A percentile compares a stretch with the other conserved stretches of the same genome.
Evolutionary conservation across 2,113 vertebrate genomes (phyloP).

Genomic region (Oncorhynchus kisutch): DNA sequence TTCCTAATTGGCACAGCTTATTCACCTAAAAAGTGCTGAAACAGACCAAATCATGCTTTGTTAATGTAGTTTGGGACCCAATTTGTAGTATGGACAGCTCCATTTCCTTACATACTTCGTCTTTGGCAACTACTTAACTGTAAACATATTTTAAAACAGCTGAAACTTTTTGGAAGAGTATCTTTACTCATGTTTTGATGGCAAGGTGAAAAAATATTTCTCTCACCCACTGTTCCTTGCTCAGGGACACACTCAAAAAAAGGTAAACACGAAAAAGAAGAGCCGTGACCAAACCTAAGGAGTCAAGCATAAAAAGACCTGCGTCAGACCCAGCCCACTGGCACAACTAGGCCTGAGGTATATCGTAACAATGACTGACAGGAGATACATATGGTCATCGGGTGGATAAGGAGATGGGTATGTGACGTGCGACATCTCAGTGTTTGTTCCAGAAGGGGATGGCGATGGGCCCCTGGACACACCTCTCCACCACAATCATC

Average conservation of each 20-base stretch:
- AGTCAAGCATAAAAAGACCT: slow-evolving; percentile 7
- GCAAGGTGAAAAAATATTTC: neutral
- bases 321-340: neutral
- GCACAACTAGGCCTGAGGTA: neutral
- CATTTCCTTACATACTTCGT: slow-evolving; percentile 30
- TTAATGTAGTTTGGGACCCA: slow-evolving; percentile 35
- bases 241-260: slow-evolving; percentile 19
- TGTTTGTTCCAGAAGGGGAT: slow-evolving; percentile 93
- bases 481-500: slow-evolving; percentile 89
- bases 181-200: slow-evolving; percentile 5
- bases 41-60: neutral
- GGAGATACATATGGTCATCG: neutral
- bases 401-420: neutral
- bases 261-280: neutral
- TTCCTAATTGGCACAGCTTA: slow-evolving; percentile 38
- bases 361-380: slow-evolving; percentile 9
- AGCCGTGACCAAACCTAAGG: slow-evolving; percentile 20
- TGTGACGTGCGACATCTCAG: slow-evolving; percentile 54
- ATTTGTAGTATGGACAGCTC: slow-evolving; percentile 16
- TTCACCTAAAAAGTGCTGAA: neutral
- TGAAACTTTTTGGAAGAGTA: slow-evolving; percentile 24
- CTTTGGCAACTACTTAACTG: slow-evolving; percentile 51
- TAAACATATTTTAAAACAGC: slow-evolving; percentile 19
- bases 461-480: slow-evolving; percentile 86
- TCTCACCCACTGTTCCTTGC: neutral